phyloP scores from a whole-genome alignment of 2,888 invertebrate species.

The Eremobia ochroleuca region DNA sequence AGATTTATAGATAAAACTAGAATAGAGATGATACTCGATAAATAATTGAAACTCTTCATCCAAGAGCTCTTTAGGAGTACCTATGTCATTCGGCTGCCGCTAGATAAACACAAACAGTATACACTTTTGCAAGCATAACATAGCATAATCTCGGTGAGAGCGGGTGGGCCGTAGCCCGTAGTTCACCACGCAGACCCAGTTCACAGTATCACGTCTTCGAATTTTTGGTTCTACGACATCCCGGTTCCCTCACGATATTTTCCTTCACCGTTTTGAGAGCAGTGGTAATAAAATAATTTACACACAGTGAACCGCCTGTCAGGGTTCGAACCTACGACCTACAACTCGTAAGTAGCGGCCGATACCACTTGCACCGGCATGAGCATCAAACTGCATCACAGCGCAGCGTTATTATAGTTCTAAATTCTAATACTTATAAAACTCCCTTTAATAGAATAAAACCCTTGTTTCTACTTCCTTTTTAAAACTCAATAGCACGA shows the following conservation, averaged over 20 bases:
- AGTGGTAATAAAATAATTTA: background rate
- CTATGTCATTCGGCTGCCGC: background rate
- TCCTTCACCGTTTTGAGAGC: background rate
- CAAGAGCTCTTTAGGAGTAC: background rate
- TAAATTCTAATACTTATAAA: background rate
- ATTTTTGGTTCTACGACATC: background rate
- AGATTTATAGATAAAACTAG: background rate
- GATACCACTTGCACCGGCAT: background rate
- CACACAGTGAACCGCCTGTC: background rate
- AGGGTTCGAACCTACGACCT: too few species aligned
- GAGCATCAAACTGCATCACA: background rate
- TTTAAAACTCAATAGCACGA: background rate
- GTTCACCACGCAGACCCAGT: background rate
- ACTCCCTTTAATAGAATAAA: background rate
- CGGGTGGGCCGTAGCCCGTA: background rate
- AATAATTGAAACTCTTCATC: background rate
- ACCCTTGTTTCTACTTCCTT: background rate
- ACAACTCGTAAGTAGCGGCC: background rate
- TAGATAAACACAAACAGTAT: background rate
- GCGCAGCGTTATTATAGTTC: background rate
- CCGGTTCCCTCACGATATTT: background rate
- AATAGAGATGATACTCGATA: background rate
- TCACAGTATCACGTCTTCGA: background rate
- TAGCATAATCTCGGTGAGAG: background rate
- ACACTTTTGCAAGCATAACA: background rate